These are phyloP conservation scores for Drosophila robusta DNA, from an alignment of 2,888 invertebrate genomes.

Conservation along the genomic window DNA sequence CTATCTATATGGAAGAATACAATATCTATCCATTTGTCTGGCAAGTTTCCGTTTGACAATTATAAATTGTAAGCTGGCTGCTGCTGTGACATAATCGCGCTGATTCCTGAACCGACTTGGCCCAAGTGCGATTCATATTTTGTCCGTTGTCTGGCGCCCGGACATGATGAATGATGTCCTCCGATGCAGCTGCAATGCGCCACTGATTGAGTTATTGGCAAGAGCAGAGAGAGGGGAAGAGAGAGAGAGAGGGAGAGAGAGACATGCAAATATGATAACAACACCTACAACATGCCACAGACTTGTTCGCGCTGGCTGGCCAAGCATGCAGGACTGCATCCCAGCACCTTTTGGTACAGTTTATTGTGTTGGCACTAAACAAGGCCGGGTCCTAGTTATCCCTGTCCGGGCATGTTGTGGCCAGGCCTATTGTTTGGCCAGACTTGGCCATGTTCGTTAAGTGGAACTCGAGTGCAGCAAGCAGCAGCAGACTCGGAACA, in stretches of 20 bases:
- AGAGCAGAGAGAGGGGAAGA: background rate
- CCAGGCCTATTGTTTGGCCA: constrained; percentile 69
- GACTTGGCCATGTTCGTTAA: constrained; percentile 75
- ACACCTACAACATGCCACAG: constrained; percentile 73
- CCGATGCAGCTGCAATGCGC: constrained; percentile 68
- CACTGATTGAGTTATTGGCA: constrained; percentile 74
- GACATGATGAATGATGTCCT: constrained; percentile 66
- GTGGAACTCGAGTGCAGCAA: constrained; percentile 51
- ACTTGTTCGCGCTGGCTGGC: constrained; percentile 60
- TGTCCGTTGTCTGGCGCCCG: constrained; percentile 36
- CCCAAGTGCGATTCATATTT: constrained; percentile 57
- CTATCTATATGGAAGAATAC: constrained; percentile 8
- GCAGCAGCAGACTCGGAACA: constrained; percentile 24
- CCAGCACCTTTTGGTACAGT: constrained; percentile 39
- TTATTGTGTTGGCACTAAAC: constrained; percentile 67
- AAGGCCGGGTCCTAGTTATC: constrained; percentile 44
- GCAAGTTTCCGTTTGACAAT: constrained; percentile 72
- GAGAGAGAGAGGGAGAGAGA: too few species aligned
- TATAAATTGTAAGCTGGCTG: constrained; percentile 74
- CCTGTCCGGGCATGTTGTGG: constrained; percentile 48
- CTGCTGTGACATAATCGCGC: constrained; percentile 75
- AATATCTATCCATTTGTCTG: constrained; percentile 72
- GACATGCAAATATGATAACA: constrained; percentile 70
- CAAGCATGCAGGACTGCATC: constrained; percentile 44
- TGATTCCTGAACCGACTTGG: constrained; percentile 55